Conservation (phyloP, 2,888 invertebrate species). For the Priocnemis perturbator region DNA sequence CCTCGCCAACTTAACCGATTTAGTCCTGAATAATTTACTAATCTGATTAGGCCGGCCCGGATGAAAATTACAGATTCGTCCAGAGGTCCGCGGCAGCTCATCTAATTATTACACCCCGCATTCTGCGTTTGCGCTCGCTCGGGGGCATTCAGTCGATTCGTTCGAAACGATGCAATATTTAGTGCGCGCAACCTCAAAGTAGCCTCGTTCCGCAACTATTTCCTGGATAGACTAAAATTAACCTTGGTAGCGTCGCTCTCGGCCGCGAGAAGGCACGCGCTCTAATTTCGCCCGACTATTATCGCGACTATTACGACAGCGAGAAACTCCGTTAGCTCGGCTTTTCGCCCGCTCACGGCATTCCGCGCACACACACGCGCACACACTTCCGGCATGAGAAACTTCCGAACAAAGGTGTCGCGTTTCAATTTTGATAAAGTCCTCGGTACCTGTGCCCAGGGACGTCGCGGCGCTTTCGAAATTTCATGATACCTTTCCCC, state of each 20-base stretch:
- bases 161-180: constrained; percentile 27
- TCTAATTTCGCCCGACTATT: constrained; percentile 22
- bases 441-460: constrained; percentile 47
- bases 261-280: not conserved
- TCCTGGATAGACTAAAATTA: constrained; percentile 7
- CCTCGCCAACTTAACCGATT: constrained; percentile 51
- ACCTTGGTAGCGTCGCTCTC: constrained; percentile 26
- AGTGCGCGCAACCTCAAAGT: too few relatives aligned
- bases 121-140: constrained; percentile 31
- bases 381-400: constrained; percentile 37
- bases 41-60: constrained; percentile 50
- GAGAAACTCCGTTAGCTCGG: too few relatives aligned
- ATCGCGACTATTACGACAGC: too few relatives aligned
- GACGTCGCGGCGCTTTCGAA: constrained; percentile 44
- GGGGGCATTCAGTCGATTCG: constrained; percentile 31
- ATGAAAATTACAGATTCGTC: constrained; percentile 60
- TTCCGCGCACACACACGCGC: too few relatives aligned
- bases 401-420: constrained; percentile 61
- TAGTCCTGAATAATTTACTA: constrained; percentile 56
- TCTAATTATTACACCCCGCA: constrained; percentile 55
- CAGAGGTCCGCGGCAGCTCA: constrained; percentile 52
- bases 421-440: constrained; percentile 66
- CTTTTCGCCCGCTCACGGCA: too few relatives aligned
- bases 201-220: too few relatives aligned
- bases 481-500: constrained; percentile 42